Evolutionary conservation across 2,113 vertebrate genomes (phyloP).

Genomic region (Eptesicus fuscus): DNA sequence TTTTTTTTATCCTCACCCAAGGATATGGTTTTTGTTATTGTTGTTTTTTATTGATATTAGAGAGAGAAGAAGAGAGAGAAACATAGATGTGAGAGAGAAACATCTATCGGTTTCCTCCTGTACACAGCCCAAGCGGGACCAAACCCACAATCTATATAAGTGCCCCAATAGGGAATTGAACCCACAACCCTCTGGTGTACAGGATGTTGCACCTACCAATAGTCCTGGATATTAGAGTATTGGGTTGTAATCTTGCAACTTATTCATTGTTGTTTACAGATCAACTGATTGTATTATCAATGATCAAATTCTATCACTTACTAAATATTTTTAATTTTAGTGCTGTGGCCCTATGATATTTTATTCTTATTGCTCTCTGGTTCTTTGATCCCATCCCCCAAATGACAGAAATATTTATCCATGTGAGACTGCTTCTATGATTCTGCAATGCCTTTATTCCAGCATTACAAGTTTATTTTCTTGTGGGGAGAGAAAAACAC

Average conservation of each 20-base stretch:
- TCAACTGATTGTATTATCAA: background rate
- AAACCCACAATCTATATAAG: no score
- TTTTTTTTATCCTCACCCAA: no score
- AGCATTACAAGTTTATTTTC: slow-evolving; percentile 29
- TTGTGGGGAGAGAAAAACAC: background rate
- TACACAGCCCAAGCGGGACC: no score
- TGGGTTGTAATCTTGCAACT: background rate
- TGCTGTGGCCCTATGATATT: background rate
- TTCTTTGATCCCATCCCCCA: background rate
- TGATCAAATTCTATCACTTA: background rate
- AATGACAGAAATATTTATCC: background rate
- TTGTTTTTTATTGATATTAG: no score
- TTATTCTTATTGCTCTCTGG: background rate
- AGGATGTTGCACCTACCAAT: background rate
- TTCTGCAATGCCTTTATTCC: background rate
- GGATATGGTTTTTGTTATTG: no score
- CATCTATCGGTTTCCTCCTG: no score
- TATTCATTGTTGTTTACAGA: background rate
- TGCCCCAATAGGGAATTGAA: no score
- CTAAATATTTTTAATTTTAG: background rate
- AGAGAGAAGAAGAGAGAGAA: no score
- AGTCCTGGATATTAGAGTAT: background rate
- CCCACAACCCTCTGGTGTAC: no score
- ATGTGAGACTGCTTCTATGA: no score
- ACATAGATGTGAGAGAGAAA: no score